Conservation (phyloP, 2,113 vertebrate genomes). For the Puffinus mauretanicus region DNA sequence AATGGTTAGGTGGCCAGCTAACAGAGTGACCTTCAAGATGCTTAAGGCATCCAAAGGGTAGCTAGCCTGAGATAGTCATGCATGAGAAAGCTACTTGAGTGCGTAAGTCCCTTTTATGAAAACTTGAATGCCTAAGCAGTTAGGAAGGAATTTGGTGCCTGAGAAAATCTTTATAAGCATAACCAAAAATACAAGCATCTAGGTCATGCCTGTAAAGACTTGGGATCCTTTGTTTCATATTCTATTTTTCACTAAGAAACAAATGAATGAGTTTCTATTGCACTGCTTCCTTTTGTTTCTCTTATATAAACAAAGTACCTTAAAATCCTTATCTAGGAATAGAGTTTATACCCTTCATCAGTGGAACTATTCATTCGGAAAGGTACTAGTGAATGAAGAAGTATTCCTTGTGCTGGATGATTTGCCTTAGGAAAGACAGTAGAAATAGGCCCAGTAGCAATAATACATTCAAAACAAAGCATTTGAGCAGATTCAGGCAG, state of each 20-base stretch:
- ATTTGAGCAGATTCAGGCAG: neutral
- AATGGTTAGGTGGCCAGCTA: neutral
- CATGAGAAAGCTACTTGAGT: neutral
- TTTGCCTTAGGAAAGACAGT: neutral
- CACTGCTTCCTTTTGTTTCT: neutral
- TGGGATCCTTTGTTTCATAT: neutral
- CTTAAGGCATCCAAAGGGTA: neutral
- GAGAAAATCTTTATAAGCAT: neutral
- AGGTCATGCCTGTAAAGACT: neutral
- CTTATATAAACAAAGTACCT: neutral
- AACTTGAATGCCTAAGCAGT: neutral
- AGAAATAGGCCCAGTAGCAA: neutral
- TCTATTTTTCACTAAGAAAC: neutral
- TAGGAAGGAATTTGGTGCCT: neutral
- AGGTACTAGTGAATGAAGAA: neutral
- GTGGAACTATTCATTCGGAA: neutral
- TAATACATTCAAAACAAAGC: neutral
- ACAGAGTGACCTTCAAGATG: neutral
- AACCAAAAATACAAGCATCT: neutral
- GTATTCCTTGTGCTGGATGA: neutral
- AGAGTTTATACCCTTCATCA: neutral
- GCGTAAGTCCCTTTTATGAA: neutral
- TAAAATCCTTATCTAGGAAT: neutral
- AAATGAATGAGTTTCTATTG: neutral
- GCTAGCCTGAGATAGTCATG: neutral